Evolutionary conservation across 2,113 vertebrate species (phyloP), one percentile per base, ranked within the genome.

Genomic region (Choloepus hoffmanni): DNA sequence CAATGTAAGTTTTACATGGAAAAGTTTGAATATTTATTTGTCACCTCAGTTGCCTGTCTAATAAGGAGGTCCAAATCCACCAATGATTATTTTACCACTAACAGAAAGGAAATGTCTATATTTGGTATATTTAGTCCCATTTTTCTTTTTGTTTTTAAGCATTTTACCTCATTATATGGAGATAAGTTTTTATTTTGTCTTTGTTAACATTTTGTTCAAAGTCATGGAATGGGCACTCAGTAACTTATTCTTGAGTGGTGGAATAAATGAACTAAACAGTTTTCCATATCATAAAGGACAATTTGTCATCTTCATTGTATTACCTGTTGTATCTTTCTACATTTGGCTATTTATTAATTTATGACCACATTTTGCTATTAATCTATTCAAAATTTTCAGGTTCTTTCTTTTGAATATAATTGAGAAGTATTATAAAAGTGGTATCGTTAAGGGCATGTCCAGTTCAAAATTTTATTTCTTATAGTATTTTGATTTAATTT

Each of bases 401-500:
- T 76, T 53, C 43, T 36, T 89, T 76, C 33, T 14, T 73, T 45
- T 81, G 67, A 82, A 30, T 87, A 77, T 50, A 68, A 84, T 84
- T 83, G 84, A 1, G 33, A 87, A 84, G 60, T 76, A 58, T 45
- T 33, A 67, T 26, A 72, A 63, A 63, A 79, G 19, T 74, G 55
- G 36, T 26, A 65, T 1, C 18, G 82, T 36, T 10, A 58, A 60
- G 74, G 14, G 3, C 10, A 36, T 85, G 78, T 36, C 3, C 36
- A n/a, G n/a, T 5, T 85, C 72, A 74, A 67, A 30, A 85, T 70
- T 76, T 81, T 78, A 83, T 68, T 89, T 88, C 78, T 76, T 65
- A 53, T 24, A 81, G 12, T 45, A 85, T 43, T 93, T 85, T 85
- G 18, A 36, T 90, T 84, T 85, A 79, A 82, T 85, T 58, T 68